These are phyloP conservation scores for Pollachius pollachius DNA, from an alignment of 2,113 vertebrate species.

Conservation along the genomic window DNA sequence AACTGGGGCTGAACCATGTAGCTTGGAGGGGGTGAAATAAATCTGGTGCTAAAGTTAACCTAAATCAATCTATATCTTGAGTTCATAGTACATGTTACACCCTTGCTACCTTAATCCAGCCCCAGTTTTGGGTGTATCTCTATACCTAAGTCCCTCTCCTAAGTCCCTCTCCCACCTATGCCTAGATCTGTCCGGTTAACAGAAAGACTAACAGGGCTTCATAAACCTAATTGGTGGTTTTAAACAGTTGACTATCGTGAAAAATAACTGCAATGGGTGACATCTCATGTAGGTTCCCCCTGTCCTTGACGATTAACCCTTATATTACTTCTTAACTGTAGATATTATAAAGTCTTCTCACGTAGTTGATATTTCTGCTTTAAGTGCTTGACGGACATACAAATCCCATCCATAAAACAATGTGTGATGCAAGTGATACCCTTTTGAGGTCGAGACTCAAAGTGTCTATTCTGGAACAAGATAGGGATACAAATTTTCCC, in stretches of 20 bases:
- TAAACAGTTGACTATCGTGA: neutral
- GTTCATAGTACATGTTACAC: neutral
- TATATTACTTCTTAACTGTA: neutral
- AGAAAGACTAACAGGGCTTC: slow-evolving; percentile 2
- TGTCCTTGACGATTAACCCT: slow-evolving; percentile 1
- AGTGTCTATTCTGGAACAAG: slow-evolving; percentile 1
- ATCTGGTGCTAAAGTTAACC: neutral
- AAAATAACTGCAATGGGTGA: neutral
- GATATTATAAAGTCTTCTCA: neutral
- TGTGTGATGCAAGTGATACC: neutral
- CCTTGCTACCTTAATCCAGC: neutral
- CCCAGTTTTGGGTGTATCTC: neutral
- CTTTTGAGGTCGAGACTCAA: neutral
- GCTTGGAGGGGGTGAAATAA: neutral
- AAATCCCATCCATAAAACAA: slow-evolving; percentile 5
- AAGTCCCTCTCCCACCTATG: neutral
- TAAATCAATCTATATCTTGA: neutral
- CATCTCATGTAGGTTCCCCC: neutral
- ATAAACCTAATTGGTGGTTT: neutral
- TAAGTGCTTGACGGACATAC: neutral
- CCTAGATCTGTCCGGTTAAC: neutral
- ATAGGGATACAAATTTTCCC: neutral
- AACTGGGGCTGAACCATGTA: neutral
- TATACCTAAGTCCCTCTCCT: neutral
- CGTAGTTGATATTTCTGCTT: slow-evolving; percentile 2